Evolutionary conservation across 2,797 vertebrate species (phyloP).

Genomic region (Pachyuromys duprasi): DNA sequence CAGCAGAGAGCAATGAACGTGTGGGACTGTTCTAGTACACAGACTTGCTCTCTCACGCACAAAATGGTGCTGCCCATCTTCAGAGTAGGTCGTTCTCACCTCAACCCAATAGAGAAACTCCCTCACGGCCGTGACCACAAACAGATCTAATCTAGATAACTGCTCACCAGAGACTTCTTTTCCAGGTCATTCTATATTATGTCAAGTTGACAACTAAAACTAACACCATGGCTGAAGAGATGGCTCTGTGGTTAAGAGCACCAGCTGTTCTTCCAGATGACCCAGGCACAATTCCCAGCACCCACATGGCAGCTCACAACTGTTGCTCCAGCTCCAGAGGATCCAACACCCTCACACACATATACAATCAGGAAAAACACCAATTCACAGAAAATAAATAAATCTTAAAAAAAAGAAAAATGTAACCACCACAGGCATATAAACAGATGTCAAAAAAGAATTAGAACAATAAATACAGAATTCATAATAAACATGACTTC

Average conservation of each 20-base stretch:
- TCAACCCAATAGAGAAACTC: background rate
- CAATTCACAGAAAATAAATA: background rate
- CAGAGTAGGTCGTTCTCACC: background rate
- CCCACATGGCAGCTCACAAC: background rate
- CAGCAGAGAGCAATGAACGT: background rate
- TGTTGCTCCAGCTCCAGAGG: background rate
- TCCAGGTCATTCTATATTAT: background rate
- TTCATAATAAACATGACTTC: background rate
- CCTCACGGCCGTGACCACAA: background rate
- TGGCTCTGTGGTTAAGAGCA: background rate
- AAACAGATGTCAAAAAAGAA: background rate
- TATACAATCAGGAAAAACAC: background rate
- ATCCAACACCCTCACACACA: background rate
- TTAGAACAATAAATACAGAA: background rate
- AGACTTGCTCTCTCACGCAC: background rate
- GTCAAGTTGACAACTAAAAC: background rate
- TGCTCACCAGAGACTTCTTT: background rate
- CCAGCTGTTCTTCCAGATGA: background rate
- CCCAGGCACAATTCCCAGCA: background rate
- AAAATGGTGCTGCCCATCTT: background rate
- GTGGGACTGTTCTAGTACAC: background rate
- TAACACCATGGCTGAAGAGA: background rate
- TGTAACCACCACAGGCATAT: background rate
- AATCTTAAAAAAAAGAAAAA: background rate
- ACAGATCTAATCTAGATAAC: background rate